Evolutionary conservation across 2,797 vertebrate genomes (phyloP).

Genomic region (Tokudaia muenninki): DNA sequence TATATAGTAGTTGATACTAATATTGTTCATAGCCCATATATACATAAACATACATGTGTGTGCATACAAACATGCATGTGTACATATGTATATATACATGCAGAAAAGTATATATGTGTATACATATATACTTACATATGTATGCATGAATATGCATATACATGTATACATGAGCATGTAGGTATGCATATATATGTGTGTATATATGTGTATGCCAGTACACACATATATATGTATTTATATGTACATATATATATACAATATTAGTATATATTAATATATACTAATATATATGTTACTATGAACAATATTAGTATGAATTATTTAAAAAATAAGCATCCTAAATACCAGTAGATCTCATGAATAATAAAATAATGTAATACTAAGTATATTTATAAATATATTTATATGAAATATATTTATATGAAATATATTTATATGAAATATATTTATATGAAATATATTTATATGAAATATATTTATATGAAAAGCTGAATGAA

Average conservation of each 20-base stretch:
- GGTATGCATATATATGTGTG: too few species aligned
- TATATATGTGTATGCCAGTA: too few species aligned
- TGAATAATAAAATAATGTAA: neutral
- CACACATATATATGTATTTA: neutral
- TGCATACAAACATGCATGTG: neutral
- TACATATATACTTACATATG: neutral
- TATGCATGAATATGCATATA: neutral
- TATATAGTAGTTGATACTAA: neutral
- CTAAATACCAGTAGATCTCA: neutral
- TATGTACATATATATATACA: neutral
- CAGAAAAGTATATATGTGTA: neutral
- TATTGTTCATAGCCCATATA: too few species aligned
- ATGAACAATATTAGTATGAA: neutral
- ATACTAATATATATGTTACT: neutral
- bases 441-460: slow-evolving; percentile 22
- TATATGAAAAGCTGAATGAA: neutral
- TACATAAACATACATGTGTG: neutral
- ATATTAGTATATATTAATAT: neutral
- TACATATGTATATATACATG: neutral
- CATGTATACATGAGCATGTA: neutral
- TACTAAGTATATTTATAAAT: neutral
- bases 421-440: neutral
- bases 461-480: neutral
- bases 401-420: neutral
- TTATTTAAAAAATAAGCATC: slow-evolving; percentile 14